Evolutionary conservation across 2,797 vertebrate genomes (phyloP), one percentile per base, ranked within the genome.

Genomic region (Jordanella pulchra): DNA sequence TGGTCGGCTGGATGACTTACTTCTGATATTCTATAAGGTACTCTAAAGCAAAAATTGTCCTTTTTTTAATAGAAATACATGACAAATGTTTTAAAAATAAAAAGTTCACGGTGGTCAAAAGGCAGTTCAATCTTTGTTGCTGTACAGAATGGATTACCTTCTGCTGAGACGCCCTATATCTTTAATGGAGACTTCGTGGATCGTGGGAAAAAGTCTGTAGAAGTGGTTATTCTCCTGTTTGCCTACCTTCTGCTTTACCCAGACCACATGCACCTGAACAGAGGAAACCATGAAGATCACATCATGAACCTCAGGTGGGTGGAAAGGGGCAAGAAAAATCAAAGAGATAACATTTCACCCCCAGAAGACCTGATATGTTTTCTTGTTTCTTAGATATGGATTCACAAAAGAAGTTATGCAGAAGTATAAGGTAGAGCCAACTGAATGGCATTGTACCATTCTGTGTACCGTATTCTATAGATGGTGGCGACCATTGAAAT

Each of bases 161-260:
- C 97, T 67, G 93, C 91, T 5, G 95, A 93, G 84, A 98, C 97
- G 2, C 88, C 93, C 0, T 99, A 99, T 2, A 80, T 99, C 75
- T 99, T 99, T 76, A 99, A 99, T 0, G 98, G 98, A 25, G 98
- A 99, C 86, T 99, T 98, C 93, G 97, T 99, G 78, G 98, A 99
- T 88, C 92, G 98, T 84, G 98, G 98, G 55, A 95, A 95, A 83
- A 96, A 97, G 89, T 99, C 98, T 0, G 84, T 96, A 0, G 98
- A 99, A 90, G 94, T 99, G 74, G 89, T 99, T 47, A 89, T 97
- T 77, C 93, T 99, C 75, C 91, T 99, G 35, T 96, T 98, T 83
- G 94, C 96, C 54, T 96, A 96, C 91, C 93, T 97, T 65, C 95
- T 99, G 69, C 94, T 99, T 42, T 98, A 97, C 76, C 97, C 97